Percentiles rank a stretch among this genome's conserved stretches.
Conservation (phyloP, 2,888 invertebrate species). For the Lydus trimaculatus region DNA sequence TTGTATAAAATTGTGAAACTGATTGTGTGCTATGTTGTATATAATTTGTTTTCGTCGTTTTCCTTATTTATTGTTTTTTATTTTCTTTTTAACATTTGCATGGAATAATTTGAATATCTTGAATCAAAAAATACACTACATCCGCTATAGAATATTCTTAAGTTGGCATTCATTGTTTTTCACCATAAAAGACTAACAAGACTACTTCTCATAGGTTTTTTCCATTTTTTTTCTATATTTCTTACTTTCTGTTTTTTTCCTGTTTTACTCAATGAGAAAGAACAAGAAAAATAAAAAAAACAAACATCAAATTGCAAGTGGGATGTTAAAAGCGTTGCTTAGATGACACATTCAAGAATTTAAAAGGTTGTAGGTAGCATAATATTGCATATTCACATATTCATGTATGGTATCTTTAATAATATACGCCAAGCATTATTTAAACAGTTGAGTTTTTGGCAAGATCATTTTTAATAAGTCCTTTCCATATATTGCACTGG, state of each 20-base stretch:
- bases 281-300: neutral
- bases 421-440: neutral
- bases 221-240: neutral
- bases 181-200: neutral
- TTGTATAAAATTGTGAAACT: constrained; percentile 9
- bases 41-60: constrained; percentile 6
- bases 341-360: constrained; percentile 10
- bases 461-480: neutral
- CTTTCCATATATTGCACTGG: neutral
- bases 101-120: constrained; percentile 9
- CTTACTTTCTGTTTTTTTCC: neutral
- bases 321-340: constrained; percentile 7
- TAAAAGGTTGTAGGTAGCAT: constrained; percentile 11
- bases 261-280: neutral
- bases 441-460: neutral
- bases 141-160: constrained; percentile 8
- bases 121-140: constrained; percentile 7
- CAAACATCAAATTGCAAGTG: constrained; percentile 7
- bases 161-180: constrained; percentile 7
- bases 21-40: constrained; percentile 7
- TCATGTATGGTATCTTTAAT: neutral
- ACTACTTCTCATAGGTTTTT: neutral
- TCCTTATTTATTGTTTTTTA: neutral
- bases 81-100: constrained; percentile 4
- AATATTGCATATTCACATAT: constrained; percentile 11